Conservation (phyloP, 2,888 invertebrate species). For the Drosophila paranaensis region DNA sequence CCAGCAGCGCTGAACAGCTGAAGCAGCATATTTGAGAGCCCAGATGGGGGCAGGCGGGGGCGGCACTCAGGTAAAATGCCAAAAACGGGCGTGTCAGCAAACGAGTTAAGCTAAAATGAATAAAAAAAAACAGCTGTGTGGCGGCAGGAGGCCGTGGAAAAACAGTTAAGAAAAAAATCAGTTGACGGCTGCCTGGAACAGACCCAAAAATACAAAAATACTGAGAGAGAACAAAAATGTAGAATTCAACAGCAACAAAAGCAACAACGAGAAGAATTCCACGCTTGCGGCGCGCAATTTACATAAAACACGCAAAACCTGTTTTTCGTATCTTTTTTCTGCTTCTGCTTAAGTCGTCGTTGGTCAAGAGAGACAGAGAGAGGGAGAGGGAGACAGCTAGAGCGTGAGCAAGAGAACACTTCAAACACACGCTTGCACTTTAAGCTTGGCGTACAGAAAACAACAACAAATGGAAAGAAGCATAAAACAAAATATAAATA, state of each 20-base stretch:
- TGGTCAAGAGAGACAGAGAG: conserved; percentile 36
- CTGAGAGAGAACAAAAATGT: not conserved
- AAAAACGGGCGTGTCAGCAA: conserved; percentile 50
- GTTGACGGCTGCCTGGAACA: conserved; percentile 30
- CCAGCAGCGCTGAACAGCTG: conserved; percentile 31
- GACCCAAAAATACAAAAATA: conserved; percentile 19
- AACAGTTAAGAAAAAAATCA: conserved; percentile 41
- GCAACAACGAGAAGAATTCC: conserved; percentile 47
- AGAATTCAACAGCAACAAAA: conserved; percentile 28
- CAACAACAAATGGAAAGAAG: conserved; percentile 2
- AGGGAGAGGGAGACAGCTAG: not conserved
- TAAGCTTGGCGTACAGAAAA: conserved; percentile 26
- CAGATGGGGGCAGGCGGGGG: conserved; percentile 7
- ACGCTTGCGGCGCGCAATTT: conserved; percentile 75
- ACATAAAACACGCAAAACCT: conserved; percentile 82
- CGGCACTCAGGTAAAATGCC: conserved; percentile 32
- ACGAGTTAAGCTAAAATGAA: conserved; percentile 1
- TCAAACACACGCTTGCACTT: conserved; percentile 47
- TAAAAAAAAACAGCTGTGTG: conserved; percentile 42
- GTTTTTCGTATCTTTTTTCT: conserved; percentile 56
- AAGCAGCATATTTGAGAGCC: conserved; percentile 20
- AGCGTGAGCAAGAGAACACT: conserved; percentile 25
- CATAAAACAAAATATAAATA: conserved; percentile 1
- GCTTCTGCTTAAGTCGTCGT: conserved; percentile 47
- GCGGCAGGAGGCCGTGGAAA: conserved; percentile 52